Conservation (phyloP, 2,888 invertebrate genomes). For the Hylaea fasciaria region DNA sequence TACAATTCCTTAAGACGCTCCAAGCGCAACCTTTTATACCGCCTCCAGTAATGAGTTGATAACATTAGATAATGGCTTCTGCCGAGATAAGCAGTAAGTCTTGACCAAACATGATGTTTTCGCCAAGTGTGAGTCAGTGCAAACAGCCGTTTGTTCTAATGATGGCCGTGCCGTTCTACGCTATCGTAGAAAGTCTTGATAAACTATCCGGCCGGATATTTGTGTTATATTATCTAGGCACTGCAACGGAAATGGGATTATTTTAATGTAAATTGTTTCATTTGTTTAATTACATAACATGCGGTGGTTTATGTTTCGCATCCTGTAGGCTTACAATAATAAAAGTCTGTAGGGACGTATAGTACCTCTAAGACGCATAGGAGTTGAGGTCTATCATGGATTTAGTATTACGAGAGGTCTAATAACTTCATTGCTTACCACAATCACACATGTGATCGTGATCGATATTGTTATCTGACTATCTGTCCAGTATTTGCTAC, state of each 20-base stretch:
- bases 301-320: conserved; percentile 2
- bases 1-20: conserved; percentile 71
- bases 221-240: conserved; percentile 36
- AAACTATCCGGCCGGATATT: conserved; percentile 71
- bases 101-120: conserved; percentile 78
- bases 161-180: conserved; percentile 46
- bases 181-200: conserved; percentile 51
- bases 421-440: too few species aligned
- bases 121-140: conserved; percentile 76
- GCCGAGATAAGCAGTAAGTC: conserved; percentile 70
- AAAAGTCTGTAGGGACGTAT: too few species aligned
- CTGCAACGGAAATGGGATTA: conserved; percentile 58
- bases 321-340: conserved; percentile 6
- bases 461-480: too few species aligned
- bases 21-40: conserved; percentile 72
- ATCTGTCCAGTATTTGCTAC: too few species aligned
- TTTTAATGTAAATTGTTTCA: conserved; percentile 11
- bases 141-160: conserved; percentile 54
- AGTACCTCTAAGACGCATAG: too few species aligned
- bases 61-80: conserved; percentile 77
- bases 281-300: conserved; percentile 15
- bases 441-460: too few species aligned
- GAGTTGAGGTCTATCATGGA: too few species aligned
- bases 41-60: conserved; percentile 73
- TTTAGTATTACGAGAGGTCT: too few species aligned